Conservation (phyloP, 64 coral and sea anemone genomes). For the Actinia tenebrosa region DNA sequence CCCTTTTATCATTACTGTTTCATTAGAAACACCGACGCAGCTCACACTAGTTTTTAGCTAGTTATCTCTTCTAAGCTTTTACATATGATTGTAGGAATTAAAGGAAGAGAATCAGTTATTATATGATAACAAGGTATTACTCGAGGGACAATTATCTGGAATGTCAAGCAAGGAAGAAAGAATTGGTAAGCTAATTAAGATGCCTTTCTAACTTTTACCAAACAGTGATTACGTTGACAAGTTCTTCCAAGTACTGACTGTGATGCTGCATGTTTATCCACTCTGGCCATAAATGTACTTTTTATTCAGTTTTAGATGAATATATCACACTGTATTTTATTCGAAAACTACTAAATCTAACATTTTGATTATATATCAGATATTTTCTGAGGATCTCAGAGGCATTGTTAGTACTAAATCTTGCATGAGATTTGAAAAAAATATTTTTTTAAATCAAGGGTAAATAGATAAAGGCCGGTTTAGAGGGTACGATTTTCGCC, state of each 20-base stretch:
- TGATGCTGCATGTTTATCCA: no score
- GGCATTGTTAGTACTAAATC: not conserved
- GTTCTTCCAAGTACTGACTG: no score
- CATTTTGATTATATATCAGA: not conserved
- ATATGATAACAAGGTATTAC: slow-evolving; percentile 73
- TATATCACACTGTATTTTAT: no score
- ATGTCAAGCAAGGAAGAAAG: slow-evolving; percentile 69
- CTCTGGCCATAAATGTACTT: no score
- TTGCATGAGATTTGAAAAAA: not conserved
- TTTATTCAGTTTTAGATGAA: no score
- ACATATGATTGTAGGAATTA: slow-evolving; percentile 45
- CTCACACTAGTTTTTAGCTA: no score
- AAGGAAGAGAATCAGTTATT: slow-evolving; percentile 91
- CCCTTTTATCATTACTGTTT: no score
- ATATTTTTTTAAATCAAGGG: not conserved
- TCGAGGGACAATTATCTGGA: slow-evolving; percentile 68
- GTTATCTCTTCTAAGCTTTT: not conserved
- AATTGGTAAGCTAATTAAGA: slow-evolving; percentile 49
- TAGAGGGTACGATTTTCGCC: no score
- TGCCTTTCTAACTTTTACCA: not conserved
- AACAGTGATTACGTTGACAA: no score
- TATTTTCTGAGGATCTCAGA: not conserved
- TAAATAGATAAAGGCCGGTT: no score
- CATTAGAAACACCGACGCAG: no score
- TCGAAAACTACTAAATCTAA: not conserved